phyloP scores from a whole-genome alignment of 2,797 vertebrate genomes.

The Neoniphon sammara region DNA sequence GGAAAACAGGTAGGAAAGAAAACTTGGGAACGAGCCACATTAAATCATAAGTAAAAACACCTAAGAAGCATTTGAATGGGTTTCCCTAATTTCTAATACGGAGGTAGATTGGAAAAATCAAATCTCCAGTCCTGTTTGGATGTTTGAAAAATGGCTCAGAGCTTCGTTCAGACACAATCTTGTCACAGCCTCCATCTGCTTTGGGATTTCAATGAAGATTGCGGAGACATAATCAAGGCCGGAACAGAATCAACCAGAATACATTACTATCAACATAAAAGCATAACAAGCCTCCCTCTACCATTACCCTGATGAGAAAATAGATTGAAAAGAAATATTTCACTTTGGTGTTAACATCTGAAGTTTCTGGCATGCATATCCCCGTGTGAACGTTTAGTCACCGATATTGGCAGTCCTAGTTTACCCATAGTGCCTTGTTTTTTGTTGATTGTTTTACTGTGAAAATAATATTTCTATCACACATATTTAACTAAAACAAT shows the following conservation, averaged over 20 bases:
- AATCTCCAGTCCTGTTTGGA: constrained; percentile 23
- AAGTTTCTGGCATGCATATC: neutral
- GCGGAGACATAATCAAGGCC: constrained; percentile 10
- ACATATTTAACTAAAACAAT: neutral
- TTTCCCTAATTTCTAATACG: neutral
- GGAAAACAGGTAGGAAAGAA: constrained; percentile 1
- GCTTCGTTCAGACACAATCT: constrained; percentile 3
- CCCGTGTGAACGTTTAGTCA: neutral
- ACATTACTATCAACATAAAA: neutral
- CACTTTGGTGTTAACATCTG: constrained; percentile 24
- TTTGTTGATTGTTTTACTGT: constrained; percentile 40
- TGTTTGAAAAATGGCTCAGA: constrained; percentile 6
- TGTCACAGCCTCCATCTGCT: neutral
- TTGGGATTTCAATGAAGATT: constrained; percentile 39
- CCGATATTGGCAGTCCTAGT: neutral
- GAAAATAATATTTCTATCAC: constrained; percentile 7
- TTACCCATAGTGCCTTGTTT: neutral
- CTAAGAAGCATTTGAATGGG: neutral
- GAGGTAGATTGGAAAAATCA: constrained; percentile 9
- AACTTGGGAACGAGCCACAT: neutral
- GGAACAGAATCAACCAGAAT: neutral
- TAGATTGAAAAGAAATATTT: constrained; percentile 13
- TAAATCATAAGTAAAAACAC: neutral
- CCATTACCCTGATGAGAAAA: constrained; percentile 62
- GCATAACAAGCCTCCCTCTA: constrained; percentile 19